A percentile compares a stretch with the other conserved stretches of the same genome.
phyloP scores from a whole-genome alignment of 2,888 invertebrate species.

The Polietes domitor region DNA sequence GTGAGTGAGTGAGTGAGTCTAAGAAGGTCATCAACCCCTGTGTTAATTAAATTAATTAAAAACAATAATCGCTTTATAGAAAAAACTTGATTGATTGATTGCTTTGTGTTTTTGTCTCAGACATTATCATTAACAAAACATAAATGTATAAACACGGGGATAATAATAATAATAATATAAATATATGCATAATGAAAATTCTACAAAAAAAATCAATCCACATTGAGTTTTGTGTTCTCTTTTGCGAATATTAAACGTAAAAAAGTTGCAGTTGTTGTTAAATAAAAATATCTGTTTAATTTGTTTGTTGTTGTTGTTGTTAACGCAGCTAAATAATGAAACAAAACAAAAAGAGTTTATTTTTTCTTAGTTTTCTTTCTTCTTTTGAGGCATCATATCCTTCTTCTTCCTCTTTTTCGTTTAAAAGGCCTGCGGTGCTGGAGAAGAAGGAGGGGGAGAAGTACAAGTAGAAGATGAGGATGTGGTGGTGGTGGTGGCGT shows the following conservation, averaged over 20 bases:
- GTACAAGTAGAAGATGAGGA: constrained; percentile 35
- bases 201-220: constrained; percentile 22
- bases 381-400: constrained; percentile 15
- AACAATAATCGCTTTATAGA: not conserved
- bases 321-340: constrained; percentile 40
- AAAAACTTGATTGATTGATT: constrained; percentile 9
- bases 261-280: constrained; percentile 1
- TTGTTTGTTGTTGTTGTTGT: too few relatives aligned
- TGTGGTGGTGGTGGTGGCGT: constrained; percentile 20
- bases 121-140: constrained; percentile 22
- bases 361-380: not conserved
- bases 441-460: constrained; percentile 19
- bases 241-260: not conserved
- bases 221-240: constrained; percentile 1
- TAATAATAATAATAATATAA: constrained; percentile 28
- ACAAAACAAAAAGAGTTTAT: constrained; percentile 12
- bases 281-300: constrained; percentile 21
- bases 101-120: constrained; percentile 7
- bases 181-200: too few relatives aligned
- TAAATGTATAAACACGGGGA: not conserved
- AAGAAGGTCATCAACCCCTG: too few relatives aligned
- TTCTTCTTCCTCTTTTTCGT: not conserved
- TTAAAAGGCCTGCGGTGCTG: constrained; percentile 23
- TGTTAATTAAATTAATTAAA: not conserved
- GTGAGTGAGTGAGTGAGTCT: too few relatives aligned